Base-by-base conservation (phyloP, 64 coral and sea anemone species). In the Acropora tenuis region DNA sequence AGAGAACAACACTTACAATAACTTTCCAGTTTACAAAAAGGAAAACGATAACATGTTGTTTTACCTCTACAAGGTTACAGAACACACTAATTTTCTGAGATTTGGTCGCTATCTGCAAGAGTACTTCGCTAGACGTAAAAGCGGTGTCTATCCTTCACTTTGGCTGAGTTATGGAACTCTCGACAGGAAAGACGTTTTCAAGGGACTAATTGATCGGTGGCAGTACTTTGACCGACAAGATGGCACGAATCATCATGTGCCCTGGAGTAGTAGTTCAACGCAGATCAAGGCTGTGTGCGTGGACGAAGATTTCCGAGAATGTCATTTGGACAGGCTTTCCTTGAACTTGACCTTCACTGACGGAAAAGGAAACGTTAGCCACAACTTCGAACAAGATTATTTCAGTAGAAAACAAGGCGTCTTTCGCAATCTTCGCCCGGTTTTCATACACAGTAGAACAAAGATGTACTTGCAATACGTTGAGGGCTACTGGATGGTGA, bases 301-400 rank as follows among this genome's bases (percentile, higher is more conserved):
- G 1, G 95, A 96, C 13, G 68, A 90, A 50, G 95, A 96, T 82
- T 96, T 96, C 61, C 75, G 90, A 45, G 76, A 90, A 63, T 93
- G 95, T 41, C 86, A 96, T 68, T 96, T 91, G 20, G 91, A 96
- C 20, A 93, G 82, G 18, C 74, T 96, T 43, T 93, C 93, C 55
- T 74, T 96, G 88, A 96, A 90, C 6, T 47, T 75, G 13, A 71
- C 42, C 13, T 69, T 96, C 6, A 86, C 63, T 3, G 74, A 89
- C 50, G 55, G 61, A 41, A 13, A 49, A 69, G 63, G 74, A 3
- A 65, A 55, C 12, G 69, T 77, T 45, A 2, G 90, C 2, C 90
- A 87, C 4, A 75, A 96, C 50, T 63, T 49, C 18, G 82, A 15
- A 1, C 43, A n/a, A 1, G 91, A 96, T 58, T 96, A 93, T 69